phyloP scores from a whole-genome alignment of 2,113 vertebrate species.

The Gobio gobio region DNA sequence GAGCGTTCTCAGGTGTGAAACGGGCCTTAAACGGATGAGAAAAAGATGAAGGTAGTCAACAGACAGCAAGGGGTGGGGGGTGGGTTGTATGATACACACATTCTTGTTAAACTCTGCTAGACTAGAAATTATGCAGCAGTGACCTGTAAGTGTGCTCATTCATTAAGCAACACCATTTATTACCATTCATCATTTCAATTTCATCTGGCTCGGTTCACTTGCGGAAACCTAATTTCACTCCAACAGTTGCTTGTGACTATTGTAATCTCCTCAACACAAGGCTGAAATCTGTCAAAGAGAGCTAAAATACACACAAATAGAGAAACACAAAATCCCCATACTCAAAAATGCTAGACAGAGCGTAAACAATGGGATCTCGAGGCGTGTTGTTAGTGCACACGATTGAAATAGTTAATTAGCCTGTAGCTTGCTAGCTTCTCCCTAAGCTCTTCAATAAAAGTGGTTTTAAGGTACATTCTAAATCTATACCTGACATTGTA shows the following conservation, averaged over 20 bases:
- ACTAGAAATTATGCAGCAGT: neutral
- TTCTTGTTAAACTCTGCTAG: neutral
- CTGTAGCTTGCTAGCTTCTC: too few relatives aligned
- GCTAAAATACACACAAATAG: neutral
- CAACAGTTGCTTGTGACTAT: slow-evolving; percentile 9
- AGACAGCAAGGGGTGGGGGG: neutral
- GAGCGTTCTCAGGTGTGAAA: neutral
- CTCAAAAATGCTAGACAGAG: neutral
- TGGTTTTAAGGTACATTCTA: too few relatives aligned
- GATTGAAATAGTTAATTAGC: neutral
- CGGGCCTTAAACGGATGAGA: neutral
- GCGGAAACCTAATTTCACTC: neutral
- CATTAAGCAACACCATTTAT: neutral
- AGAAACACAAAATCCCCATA: neutral
- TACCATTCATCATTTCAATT: neutral
- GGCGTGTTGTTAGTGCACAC: neutral
- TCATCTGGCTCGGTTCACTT: neutral
- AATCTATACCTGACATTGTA: too few relatives aligned
- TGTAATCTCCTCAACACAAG: neutral
- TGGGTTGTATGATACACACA: too few relatives aligned
- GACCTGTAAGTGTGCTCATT: neutral
- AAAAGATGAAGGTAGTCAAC: neutral
- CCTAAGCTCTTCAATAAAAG: too few relatives aligned
- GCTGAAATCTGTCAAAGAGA: neutral
- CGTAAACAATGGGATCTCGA: neutral